Evolutionary conservation across 1,140 invertebrate genomes (phyloP).

Genomic region (Choristoneura fumiferana): DNA sequence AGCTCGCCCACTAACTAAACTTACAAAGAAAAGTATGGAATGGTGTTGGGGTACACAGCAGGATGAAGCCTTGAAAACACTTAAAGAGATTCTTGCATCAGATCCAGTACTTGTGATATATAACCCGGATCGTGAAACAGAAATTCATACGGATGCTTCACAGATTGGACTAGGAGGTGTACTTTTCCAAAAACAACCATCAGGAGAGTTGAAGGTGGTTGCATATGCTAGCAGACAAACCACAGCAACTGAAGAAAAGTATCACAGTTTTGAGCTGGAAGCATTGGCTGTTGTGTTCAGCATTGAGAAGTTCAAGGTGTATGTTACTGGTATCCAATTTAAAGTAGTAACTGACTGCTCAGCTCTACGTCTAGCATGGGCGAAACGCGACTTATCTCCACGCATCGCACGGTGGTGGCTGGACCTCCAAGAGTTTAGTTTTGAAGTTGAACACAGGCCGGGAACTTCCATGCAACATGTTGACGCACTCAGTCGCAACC

Average conservation of each 20-base stretch:
- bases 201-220: not conserved
- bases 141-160: conserved; percentile 3
- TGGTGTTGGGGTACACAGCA: not conserved
- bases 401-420: conserved; percentile 40
- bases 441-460: too few relatives aligned
- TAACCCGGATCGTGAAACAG: not conserved
- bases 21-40: not conserved
- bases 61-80: not conserved
- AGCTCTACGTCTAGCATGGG: conserved; percentile 12
- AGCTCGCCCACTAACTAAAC: not conserved
- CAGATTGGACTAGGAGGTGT: not conserved
- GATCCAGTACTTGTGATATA: not conserved
- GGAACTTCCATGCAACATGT: too few relatives aligned
- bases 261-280: conserved; percentile 16
- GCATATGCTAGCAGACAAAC: conserved; percentile 17
- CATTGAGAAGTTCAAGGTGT: conserved; percentile 6
- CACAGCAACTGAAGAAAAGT: not conserved
- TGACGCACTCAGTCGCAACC: too few relatives aligned
- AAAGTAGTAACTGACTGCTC: conserved; percentile 18
- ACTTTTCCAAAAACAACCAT: not conserved
- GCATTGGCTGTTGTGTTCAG: conserved; percentile 7
- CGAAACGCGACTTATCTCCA: conserved; percentile 31
- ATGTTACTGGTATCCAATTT: conserved; percentile 11
- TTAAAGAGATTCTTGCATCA: not conserved
- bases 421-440: conserved; percentile 35